Base-by-base conservation (phyloP, 1,140 invertebrate species). In the Pseudomyrmex sp. region DNA sequence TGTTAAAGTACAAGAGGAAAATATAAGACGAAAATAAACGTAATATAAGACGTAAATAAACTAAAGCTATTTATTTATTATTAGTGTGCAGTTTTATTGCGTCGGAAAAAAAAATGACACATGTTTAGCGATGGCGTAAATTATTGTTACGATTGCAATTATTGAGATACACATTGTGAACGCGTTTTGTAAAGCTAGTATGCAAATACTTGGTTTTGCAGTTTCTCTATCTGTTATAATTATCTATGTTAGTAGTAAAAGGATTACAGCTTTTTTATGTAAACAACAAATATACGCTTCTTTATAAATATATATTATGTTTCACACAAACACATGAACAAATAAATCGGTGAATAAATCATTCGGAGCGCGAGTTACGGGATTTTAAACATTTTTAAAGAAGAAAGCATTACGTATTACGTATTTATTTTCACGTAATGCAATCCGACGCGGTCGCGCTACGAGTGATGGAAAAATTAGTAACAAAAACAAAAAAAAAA, bases 131-230 rank as follows among this genome's bases (percentile, higher is more conserved):
- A 4, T 7, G 23, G 54, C 46, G 66, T 79, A 59, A 50, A 80
- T 80, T 70, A 50, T 70, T 70, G 35, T 72, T 70, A 80, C 44
- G 66, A 70, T 23, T 61, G 12, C 18, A 59, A 80, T 72, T 70
- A 80, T 72, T 61, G 66, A 70, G 54, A 59, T 35, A 8, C 18
- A 15, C 15, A 54, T 79, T 44, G 65, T 18, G 66, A 59, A 10
- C n/a, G 8, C 20, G 66, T 70, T 70, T 80, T 44, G 44, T 58
- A 70, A 72, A 72, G 72, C 59, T 80, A 12, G 70, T 61, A 50
- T 15, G 23, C 35, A 80, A 50, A 61, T 13, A 7, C 20, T 50
- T 58, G 44, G 48, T 79, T 79, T 80, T 26, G 20, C 44, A 75
- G 13, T 50, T 62, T 18, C 4, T 20, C 44, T 20, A 5, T 35